phyloP scores from a whole-genome alignment of 2,797 vertebrate genomes.

The Lithobates pipiens region DNA sequence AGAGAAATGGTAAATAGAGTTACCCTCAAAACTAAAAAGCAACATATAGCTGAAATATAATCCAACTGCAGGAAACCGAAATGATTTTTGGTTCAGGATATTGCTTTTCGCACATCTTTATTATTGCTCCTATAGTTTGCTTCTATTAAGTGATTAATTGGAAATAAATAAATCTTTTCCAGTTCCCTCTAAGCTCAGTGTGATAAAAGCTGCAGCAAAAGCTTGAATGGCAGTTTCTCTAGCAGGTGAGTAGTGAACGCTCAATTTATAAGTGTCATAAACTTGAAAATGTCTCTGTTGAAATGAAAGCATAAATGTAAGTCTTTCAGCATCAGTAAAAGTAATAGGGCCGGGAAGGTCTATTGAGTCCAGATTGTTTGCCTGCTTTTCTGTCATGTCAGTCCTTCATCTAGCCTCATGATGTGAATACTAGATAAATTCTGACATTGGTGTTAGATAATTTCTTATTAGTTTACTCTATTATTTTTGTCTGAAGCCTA shows the following conservation, averaged over 20 bases:
- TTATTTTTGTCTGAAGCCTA: neutral
- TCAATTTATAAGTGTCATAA: slow-evolving; percentile 42
- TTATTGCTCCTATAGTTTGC: no score
- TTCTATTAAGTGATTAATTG: slow-evolving; percentile 8
- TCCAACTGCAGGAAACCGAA: no score
- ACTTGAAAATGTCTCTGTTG: slow-evolving; percentile 30
- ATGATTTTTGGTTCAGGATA: no score
- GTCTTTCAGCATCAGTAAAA: slow-evolving; percentile 18
- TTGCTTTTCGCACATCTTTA: no score
- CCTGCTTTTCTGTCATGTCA: slow-evolving; percentile 21
- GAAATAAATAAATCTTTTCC: neutral
- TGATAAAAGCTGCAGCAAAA: slow-evolving; percentile 14
- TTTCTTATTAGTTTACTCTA: neutral
- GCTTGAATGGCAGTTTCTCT: slow-evolving; percentile 18
- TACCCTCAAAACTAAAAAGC: no score
- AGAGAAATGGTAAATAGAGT: no score
- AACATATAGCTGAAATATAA: no score
- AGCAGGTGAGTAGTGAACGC: slow-evolving; percentile 29
- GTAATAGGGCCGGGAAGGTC: slow-evolving; percentile 33
- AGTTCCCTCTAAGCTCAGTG: neutral
- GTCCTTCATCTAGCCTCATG: slow-evolving; percentile 11
- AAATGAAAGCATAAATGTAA: slow-evolving; percentile 37
- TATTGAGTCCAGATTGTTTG: slow-evolving; percentile 23
- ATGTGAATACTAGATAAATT: slow-evolving; percentile 10
- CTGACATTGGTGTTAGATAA: neutral